Conservation (phyloP, 2,113 vertebrate genomes). For the Gasterosteus nipponicus region DNA sequence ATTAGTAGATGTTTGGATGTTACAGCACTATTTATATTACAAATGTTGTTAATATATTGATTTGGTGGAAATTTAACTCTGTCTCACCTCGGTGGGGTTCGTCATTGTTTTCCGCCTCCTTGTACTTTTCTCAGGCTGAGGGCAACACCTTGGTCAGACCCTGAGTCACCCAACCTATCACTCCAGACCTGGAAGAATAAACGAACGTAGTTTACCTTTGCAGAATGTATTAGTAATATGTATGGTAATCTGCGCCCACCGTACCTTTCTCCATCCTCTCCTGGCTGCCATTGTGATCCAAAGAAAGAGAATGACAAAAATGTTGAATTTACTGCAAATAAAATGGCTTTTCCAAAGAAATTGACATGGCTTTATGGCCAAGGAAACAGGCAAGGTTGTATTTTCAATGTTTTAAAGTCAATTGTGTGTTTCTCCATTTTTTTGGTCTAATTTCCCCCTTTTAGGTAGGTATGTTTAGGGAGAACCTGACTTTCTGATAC, state of each 20-base stretch:
- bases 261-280: slow-evolving; percentile 71
- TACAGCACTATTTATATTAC: not conserved
- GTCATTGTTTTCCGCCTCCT: slow-evolving; percentile 31
- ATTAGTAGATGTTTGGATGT: not conserved
- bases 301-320: not conserved
- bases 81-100: slow-evolving; percentile 72
- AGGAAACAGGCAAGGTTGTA: not conserved
- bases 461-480: not conserved
- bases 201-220: not conserved
- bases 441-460: not conserved
- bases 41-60: not conserved
- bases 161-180: slow-evolving; percentile 87
- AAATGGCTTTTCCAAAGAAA: not conserved
- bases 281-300: slow-evolving; percentile 17
- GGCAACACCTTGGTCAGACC: slow-evolving; percentile 88
- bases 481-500: not conserved
- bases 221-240: not conserved
- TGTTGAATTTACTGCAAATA: not conserved
- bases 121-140: slow-evolving; percentile 80
- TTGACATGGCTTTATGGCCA: not conserved
- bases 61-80: not conserved
- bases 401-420: not conserved
- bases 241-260: not conserved
- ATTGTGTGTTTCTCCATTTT: not conserved
- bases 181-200: slow-evolving; percentile 64